Base-by-base conservation (phyloP, 2,888 invertebrate genomes). In the Mimumesa dahlbomi region DNA sequence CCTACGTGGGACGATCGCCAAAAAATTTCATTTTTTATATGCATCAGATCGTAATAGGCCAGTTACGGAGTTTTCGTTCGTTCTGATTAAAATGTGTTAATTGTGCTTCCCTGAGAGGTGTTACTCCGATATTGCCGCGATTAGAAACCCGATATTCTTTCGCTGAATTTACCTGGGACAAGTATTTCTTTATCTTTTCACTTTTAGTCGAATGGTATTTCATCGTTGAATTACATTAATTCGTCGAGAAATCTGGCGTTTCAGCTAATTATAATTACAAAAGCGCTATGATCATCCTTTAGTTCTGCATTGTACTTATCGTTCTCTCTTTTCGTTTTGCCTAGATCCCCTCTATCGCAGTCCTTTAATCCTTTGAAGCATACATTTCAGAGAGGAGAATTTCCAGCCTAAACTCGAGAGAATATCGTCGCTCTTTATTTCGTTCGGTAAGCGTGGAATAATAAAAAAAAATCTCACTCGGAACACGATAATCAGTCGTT, bases 101-200 rank as follows among this genome's bases (percentile, higher is more conserved):
- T 74, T 50, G 42, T 63, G 68, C 63, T 68, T 78, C 68, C 78
- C 71, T 66, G 75, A 74, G 70, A 68, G 57, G 48, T 50, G 45
- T 38, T 67, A 62, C 52, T 69, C 49, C 46, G 42, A 54, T 29
- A 46, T 16, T 22, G 22, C 6, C 29, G 16, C 40, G 38, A n/a
- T n/a, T 42, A 18, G 16, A 25, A 53, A 53, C 13, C 21, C 22
- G 21, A 48, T 25, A 29, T 31, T 16, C 18, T 16, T 34, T 11
- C 16, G 16, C 16, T 5, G 40, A n/a, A n/a, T n/a, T n/a, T 40
- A 40, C 7, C 40, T 40, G 16, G 40, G 18, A 40, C 40, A 40
- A 18, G 5, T 40, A 2, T 40, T 40, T 16, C 18, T 16, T 16
- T n/a, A n/a, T n/a, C n/a, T n/a, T n/a, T n/a, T n/a, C n/a, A n/a